Conservation (phyloP, 2,797 vertebrate species). For the Lacerta bilineata region DNA sequence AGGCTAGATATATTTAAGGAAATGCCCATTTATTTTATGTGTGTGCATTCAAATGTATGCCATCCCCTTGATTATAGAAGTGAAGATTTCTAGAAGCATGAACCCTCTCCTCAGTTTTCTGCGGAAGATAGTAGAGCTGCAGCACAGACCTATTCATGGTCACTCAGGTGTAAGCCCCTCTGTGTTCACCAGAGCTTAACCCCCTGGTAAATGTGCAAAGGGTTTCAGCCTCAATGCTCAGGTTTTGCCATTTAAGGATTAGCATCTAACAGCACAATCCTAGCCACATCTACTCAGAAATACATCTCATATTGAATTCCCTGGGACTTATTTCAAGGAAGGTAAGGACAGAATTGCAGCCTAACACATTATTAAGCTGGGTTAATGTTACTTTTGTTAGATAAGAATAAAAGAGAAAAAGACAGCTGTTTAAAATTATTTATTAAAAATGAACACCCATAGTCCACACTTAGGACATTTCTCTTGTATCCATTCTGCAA, state of each 20-base stretch:
- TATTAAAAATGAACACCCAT: background rate
- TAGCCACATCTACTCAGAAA: no score
- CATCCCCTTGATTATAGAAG: constrained; percentile 59
- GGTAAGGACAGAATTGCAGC: no score
- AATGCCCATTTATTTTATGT: constrained; percentile 54
- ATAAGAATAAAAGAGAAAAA: background rate
- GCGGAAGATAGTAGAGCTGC: background rate
- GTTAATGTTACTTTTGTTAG: background rate
- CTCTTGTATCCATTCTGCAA: background rate
- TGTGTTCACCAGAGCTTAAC: background rate
- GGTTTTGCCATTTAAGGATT: background rate
- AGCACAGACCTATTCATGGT: background rate
- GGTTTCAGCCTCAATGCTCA: fast-evolving
- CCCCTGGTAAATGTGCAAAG: background rate
- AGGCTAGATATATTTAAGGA: constrained; percentile 55
- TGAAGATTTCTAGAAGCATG: constrained; percentile 23
- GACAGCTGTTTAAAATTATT: background rate
- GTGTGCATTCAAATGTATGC: constrained; percentile 61
- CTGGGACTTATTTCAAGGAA: no score
- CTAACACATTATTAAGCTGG: background rate
- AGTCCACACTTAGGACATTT: background rate
- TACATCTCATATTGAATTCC: no score
- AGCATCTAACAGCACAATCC: background rate
- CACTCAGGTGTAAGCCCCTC: background rate
- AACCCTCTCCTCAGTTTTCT: background rate